Evolutionary conservation across 2,888 invertebrate species (phyloP).

Genomic region (Rhodophaea formosa): DNA sequence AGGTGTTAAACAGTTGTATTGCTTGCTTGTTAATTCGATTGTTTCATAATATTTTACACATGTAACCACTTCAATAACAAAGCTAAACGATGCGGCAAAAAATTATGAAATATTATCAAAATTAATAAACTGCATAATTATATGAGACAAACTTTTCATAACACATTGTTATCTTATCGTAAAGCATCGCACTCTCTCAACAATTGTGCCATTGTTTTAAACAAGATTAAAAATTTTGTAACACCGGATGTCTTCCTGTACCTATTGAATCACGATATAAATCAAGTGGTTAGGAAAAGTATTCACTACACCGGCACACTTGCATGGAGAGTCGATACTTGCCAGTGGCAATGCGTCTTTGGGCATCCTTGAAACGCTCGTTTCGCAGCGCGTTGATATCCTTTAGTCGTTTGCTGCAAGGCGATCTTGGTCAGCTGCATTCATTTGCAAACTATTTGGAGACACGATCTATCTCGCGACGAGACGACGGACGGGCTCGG

Average conservation of each 20-base stretch:
- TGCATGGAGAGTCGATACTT: constrained; percentile 47
- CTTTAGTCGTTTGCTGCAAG: constrained; percentile 61
- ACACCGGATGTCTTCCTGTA: constrained; percentile 38
- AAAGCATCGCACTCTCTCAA: constrained; percentile 30
- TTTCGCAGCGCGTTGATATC: constrained; percentile 54
- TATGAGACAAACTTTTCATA: not conserved
- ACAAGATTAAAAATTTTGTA: constrained; percentile 40
- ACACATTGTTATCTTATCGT: constrained; percentile 5
- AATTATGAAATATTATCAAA: not conserved
- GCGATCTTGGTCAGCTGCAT: constrained; percentile 60
- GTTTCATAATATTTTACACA: constrained; percentile 12
- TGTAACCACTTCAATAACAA: constrained; percentile 10
- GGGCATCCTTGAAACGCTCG: constrained; percentile 67
- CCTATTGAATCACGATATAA: constrained; percentile 32
- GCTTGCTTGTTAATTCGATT: constrained; percentile 26
- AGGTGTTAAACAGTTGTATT: constrained; percentile 65
- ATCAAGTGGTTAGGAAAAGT: constrained; percentile 23
- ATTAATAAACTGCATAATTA: not conserved
- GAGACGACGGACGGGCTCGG: constrained; percentile 38
- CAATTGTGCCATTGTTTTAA: constrained; percentile 40
- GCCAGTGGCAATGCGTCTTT: constrained; percentile 42
- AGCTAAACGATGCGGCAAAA: not conserved
- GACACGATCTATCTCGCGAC: constrained; percentile 70
- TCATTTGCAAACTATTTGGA: constrained; percentile 55
- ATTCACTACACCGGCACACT: constrained; percentile 49